phyloP scores from a whole-genome alignment of 2,113 vertebrate species.

The Tapirus terrestris region DNA sequence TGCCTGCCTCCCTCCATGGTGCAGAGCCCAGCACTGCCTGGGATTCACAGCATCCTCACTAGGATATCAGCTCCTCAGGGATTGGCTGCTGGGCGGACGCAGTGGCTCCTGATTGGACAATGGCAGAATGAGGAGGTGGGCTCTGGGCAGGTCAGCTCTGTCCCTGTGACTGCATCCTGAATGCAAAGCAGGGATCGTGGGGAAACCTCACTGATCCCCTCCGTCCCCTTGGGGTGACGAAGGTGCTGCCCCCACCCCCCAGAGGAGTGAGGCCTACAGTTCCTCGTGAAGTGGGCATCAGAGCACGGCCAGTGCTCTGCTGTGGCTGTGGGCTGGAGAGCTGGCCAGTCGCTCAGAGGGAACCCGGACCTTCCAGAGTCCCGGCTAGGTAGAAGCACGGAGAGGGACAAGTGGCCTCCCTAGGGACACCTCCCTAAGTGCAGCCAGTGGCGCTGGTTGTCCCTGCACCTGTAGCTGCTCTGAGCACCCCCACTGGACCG shows the following conservation, averaged over 20 bases:
- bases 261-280: neutral
- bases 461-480: neutral
- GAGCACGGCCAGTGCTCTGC: neutral
- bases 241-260: neutral
- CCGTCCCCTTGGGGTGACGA: too few species aligned
- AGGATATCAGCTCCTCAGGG: accelerated
- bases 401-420: neutral
- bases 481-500: neutral
- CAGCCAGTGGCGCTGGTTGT: accelerated
- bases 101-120: conserved; percentile 39
- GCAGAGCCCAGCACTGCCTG: neutral
- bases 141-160: neutral
- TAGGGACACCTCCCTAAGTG: neutral
- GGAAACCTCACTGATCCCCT: too few species aligned
- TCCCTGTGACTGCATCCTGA: neutral
- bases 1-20: accelerated
- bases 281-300: neutral
- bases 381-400: too few species aligned
- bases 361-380: neutral
- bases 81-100: neutral
- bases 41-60: neutral
- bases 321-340: neutral
- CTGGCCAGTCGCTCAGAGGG: neutral
- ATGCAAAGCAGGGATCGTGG: neutral
- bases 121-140: neutral